Evolutionary conservation across 2,888 invertebrate genomes (phyloP).

Genomic region (Drymonia ruficornis): DNA sequence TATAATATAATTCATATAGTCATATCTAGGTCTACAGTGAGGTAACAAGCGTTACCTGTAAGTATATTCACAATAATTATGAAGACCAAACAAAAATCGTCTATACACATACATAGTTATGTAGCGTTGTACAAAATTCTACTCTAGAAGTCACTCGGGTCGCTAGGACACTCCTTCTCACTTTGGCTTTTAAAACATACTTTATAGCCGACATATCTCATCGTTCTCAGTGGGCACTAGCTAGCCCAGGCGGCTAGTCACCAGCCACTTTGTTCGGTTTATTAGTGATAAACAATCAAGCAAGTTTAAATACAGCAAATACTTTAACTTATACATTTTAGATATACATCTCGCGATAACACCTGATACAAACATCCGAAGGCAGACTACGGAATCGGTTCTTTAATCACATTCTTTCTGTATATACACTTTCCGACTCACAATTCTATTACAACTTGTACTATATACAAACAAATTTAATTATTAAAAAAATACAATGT

Average conservation of each 20-base stretch:
- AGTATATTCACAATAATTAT: slow-evolving; percentile 82
- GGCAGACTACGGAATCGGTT: slow-evolving; percentile 57
- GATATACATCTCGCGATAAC: slow-evolving; percentile 52
- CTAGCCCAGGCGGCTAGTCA: slow-evolving; percentile 35
- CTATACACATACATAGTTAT: slow-evolving; percentile 72
- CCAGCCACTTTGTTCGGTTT: slow-evolving; percentile 75
- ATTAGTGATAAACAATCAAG: slow-evolving; percentile 69
- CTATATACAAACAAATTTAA: slow-evolving; percentile 82
- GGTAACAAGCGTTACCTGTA: slow-evolving; percentile 27
- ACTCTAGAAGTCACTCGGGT: slow-evolving; percentile 61
- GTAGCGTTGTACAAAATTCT: slow-evolving; percentile 81
- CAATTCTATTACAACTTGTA: slow-evolving; percentile 80
- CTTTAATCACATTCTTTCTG: slow-evolving; percentile 65
- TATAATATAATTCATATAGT: slow-evolving; percentile 74
- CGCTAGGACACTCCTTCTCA: slow-evolving; percentile 54
- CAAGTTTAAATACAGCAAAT: slow-evolving; percentile 77
- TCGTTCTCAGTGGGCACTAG: slow-evolving; percentile 32
- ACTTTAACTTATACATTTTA: slow-evolving; percentile 67
- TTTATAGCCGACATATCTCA: slow-evolving; percentile 49
- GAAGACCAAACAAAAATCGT: slow-evolving; percentile 71
- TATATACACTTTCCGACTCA: slow-evolving; percentile 77
- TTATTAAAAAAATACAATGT: slow-evolving; percentile 77
- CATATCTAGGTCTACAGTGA: slow-evolving; percentile 70
- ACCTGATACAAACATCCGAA: slow-evolving; percentile 46
- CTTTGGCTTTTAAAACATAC: slow-evolving; percentile 52